These are phyloP conservation scores for Halcyon leucocephala DNA, from an alignment of 2,797 vertebrate genomes.

Conservation along the genomic window DNA sequence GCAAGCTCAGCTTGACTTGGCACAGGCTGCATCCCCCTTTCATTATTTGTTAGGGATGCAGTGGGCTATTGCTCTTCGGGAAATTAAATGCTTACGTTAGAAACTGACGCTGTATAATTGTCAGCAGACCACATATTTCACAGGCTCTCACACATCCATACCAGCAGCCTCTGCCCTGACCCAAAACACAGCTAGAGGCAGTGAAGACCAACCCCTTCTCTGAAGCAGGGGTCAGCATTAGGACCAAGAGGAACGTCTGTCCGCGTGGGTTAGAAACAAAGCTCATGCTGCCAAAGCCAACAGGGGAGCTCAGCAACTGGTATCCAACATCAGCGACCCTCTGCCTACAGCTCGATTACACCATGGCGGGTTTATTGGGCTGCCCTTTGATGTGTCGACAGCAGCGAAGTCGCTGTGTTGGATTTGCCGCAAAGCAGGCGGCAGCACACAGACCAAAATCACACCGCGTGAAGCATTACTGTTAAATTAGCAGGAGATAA, in stretches of 20 bases:
- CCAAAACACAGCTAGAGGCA: not conserved
- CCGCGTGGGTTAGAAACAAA: not conserved
- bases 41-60: not conserved
- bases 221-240: not conserved
- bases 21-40: not conserved
- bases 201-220: not conserved
- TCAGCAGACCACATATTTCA: not conserved
- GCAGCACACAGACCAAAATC: not conserved
- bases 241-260: not conserved
- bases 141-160: not conserved
- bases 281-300: not conserved
- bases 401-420: not conserved
- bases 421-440: fast-evolving
- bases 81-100: not conserved
- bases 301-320: not conserved
- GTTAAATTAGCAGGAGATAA: not conserved
- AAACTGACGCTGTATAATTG: not conserved
- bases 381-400: not conserved
- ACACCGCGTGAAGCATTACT: fast-evolving
- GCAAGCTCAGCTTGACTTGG: not conserved
- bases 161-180: not conserved
- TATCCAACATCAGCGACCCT: not conserved
- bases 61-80: not conserved
- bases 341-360: not conserved
- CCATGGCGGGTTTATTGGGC: not conserved